A percentile compares a stretch with the other conserved stretches of the same genome.
Evolutionary conservation across 2,888 invertebrate species (phyloP).

Genomic region (Cremastobaeus sp.): DNA sequence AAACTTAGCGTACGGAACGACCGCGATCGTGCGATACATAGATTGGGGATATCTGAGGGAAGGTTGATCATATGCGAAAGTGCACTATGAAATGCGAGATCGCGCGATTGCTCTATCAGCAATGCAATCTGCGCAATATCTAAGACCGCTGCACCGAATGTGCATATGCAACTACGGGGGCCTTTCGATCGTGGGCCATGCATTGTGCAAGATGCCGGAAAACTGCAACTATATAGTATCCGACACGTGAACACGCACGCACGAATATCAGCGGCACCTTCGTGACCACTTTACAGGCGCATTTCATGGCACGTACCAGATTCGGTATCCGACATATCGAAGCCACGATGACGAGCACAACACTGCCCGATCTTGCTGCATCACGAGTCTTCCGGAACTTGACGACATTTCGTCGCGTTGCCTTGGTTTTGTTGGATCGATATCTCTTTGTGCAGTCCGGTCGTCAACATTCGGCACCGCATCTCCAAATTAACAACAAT

Average conservation of each 20-base stretch:
- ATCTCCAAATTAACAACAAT: too few relatives aligned
- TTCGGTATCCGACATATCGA: conserved; percentile 71
- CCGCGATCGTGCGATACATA: conserved; percentile 10
- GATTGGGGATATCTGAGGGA: conserved; percentile 20
- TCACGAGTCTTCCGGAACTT: conserved; percentile 62
- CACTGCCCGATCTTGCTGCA: conserved; percentile 59
- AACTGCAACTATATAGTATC: conserved; percentile 58
- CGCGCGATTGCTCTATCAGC: conserved; percentile 36
- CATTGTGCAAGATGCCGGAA: conserved; percentile 59
- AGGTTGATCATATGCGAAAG: conserved; percentile 35
- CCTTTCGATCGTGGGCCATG: conserved; percentile 14
- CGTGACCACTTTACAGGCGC: conserved; percentile 59
- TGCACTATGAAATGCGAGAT: conserved; percentile 38
- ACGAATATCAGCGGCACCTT: conserved; percentile 54
- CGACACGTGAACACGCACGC: conserved; percentile 58
- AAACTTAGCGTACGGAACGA: neutral
- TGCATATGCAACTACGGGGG: conserved; percentile 30
- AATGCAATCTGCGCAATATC: conserved; percentile 37
- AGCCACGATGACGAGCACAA: conserved; percentile 61
- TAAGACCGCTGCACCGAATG: conserved; percentile 12
- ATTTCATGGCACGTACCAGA: conserved; percentile 65
- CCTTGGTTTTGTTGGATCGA: conserved; percentile 73
- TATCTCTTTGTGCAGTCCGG: conserved; percentile 45
- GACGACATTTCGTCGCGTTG: conserved; percentile 70
- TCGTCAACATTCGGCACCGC: neutral